Evolutionary conservation across 2,797 vertebrate genomes (phyloP).

Genomic region (Remorina albescens): DNA sequence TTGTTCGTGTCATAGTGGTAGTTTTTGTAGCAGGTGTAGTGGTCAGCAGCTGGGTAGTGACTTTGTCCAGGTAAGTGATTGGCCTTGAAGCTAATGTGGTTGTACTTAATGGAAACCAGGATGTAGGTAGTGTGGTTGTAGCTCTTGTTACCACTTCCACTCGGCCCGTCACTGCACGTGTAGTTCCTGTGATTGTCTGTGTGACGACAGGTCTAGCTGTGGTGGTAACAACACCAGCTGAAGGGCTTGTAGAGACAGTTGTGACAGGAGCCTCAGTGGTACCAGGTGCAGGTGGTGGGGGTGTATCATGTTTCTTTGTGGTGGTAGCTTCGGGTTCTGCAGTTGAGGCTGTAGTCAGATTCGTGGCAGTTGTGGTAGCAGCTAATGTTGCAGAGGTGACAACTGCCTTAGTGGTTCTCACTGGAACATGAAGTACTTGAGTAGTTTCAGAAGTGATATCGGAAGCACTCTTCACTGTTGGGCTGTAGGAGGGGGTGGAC

Average conservation of each 20-base stretch:
- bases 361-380: conserved; percentile 27
- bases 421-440: conserved; percentile 45
- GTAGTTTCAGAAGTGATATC: conserved; percentile 49
- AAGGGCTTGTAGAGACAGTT: conserved; percentile 45
- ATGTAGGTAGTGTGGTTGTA: conserved; percentile 37
- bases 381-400: conserved; percentile 47
- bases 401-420: conserved; percentile 37
- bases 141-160: conserved; percentile 59
- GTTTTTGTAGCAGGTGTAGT: conserved; percentile 54
- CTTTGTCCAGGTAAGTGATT: conserved; percentile 57
- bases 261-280: conserved; percentile 50
- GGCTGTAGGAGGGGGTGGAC: conserved; percentile 60
- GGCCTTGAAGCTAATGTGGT: conserved; percentile 47
- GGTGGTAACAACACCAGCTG: conserved; percentile 48
- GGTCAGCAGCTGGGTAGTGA: conserved; percentile 68
- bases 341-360: conserved; percentile 53
- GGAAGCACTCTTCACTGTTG: conserved; percentile 61
- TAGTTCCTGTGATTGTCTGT: conserved; percentile 54
- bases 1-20: conserved; percentile 12
- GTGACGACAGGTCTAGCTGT: conserved; percentile 52
- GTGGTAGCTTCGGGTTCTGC: conserved; percentile 45
- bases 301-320: conserved; percentile 48
- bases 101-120: conserved; percentile 37
- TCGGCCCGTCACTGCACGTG: conserved; percentile 56
- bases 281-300: conserved; percentile 9